phyloP scores from a whole-genome alignment of 1,140 invertebrate species.

The Zaprionus ghesquierei region DNA sequence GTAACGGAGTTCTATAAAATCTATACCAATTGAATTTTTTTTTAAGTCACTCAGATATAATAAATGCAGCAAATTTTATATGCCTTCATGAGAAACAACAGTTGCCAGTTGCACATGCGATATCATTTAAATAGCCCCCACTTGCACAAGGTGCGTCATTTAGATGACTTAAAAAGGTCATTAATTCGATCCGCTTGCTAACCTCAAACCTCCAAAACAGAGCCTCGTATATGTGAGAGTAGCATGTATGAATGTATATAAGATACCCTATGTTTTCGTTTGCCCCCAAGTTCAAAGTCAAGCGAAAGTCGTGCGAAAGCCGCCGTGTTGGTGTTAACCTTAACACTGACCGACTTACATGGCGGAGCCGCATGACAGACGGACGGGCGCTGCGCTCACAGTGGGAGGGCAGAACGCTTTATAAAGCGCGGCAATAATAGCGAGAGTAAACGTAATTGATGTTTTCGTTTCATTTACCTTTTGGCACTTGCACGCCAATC shows the following conservation, averaged over 20 bases:
- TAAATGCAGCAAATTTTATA: too few relatives aligned
- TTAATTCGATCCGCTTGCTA: neutral
- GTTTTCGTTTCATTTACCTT: conserved; percentile 39
- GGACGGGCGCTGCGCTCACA: neutral
- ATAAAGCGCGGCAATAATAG: conserved; percentile 9
- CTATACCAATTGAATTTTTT: too few relatives aligned
- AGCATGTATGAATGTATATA: too few relatives aligned
- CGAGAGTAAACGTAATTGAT: conserved; percentile 24
- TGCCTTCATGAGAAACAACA: too few relatives aligned
- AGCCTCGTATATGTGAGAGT: too few relatives aligned
- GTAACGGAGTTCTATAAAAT: too few relatives aligned
- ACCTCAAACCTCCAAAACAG: neutral
- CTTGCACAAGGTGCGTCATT: neutral
- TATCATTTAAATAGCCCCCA: too few relatives aligned
- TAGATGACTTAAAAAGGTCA: neutral
- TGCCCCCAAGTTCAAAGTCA: conserved; percentile 41
- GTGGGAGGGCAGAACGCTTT: neutral
- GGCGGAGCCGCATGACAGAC: neutral
- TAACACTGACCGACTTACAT: conserved; percentile 38
- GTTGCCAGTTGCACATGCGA: too few relatives aligned
- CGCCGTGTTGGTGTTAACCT: conserved; percentile 23
- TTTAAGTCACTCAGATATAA: too few relatives aligned
- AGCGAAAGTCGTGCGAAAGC: conserved; percentile 16
- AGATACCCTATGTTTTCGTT: neutral
- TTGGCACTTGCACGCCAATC: conserved; percentile 56